phyloP scores from a whole-genome alignment of 2,113 vertebrate species.

The Cisticola juncidis region DNA sequence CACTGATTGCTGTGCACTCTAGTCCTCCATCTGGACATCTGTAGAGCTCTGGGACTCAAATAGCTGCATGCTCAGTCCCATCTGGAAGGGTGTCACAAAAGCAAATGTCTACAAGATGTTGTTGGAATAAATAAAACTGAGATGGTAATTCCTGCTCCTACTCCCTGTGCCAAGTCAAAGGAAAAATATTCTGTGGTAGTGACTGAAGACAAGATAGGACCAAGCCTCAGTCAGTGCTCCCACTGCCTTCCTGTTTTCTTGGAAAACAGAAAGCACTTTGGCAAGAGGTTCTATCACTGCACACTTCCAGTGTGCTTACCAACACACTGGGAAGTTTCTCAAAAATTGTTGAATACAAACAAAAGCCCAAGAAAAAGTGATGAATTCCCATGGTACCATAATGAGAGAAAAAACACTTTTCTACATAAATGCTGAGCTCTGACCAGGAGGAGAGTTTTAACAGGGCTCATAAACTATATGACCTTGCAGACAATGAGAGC shows the following conservation, averaged over 20 bases:
- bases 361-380: not conserved
- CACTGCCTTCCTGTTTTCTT: not conserved
- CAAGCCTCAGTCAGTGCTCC: not conserved
- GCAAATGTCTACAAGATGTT: constrained; percentile 42
- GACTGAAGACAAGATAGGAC: not conserved
- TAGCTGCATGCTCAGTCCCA: constrained; percentile 32
- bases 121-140: constrained; percentile 19
- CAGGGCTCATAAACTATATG: not conserved
- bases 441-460: not conserved
- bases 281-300: not conserved
- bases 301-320: not conserved
- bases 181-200: not conserved
- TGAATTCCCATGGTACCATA: not conserved
- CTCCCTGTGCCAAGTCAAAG: not conserved
- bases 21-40: constrained; percentile 58
- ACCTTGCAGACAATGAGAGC: not conserved
- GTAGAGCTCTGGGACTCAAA: constrained; percentile 45
- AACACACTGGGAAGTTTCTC: not conserved
- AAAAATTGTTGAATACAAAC: not conserved
- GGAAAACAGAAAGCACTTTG: not conserved
- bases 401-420: not conserved
- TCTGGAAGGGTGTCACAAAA: constrained; percentile 49
- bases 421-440: not conserved
- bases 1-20: constrained; percentile 29
- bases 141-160: not conserved